phyloP scores from a whole-genome alignment of 2,888 invertebrate species.

The Alentia gelatinosa region DNA sequence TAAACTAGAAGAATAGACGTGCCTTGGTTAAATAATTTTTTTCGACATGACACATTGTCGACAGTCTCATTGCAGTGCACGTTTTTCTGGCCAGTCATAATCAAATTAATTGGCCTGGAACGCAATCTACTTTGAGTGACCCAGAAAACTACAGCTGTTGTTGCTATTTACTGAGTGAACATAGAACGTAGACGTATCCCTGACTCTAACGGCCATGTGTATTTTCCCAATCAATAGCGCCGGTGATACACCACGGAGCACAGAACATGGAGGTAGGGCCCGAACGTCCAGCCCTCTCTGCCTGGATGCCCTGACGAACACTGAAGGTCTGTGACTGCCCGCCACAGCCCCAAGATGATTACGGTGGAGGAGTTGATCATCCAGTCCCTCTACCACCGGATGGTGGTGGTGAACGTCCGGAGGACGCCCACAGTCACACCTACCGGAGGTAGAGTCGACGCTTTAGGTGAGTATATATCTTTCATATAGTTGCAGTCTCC shows the following conservation, averaged over 20 bases:
- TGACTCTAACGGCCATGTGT: background rate
- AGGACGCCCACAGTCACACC: constrained; percentile 25
- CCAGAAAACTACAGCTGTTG: too few relatives aligned
- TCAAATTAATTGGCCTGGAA: too few relatives aligned
- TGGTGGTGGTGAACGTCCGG: constrained; percentile 63
- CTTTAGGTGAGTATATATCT: constrained; percentile 47
- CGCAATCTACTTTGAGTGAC: too few relatives aligned
- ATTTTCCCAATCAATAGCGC: background rate
- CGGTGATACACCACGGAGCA: background rate
- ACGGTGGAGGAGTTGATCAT: constrained; percentile 66
- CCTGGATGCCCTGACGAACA: background rate
- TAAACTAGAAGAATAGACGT: too few relatives aligned
- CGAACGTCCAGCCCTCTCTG: background rate
- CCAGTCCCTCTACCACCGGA: constrained; percentile 63
- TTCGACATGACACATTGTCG: too few relatives aligned
- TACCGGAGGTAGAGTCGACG: constrained; percentile 47
- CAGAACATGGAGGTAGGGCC: background rate
- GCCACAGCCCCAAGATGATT: constrained; percentile 59
- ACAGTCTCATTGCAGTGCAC: too few relatives aligned
- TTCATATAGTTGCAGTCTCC: too few relatives aligned
- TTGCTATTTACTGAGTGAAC: too few relatives aligned
- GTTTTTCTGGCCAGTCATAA: too few relatives aligned
- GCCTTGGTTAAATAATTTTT: too few relatives aligned
- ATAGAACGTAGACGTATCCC: too few relatives aligned
- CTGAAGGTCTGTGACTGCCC: background rate